A percentile compares a stretch with the other conserved stretches of the same genome.
These are phyloP conservation scores for Thaumetopoea pityocampa DNA, from an alignment of 1,140 invertebrate species.

Conservation along the genomic window DNA sequence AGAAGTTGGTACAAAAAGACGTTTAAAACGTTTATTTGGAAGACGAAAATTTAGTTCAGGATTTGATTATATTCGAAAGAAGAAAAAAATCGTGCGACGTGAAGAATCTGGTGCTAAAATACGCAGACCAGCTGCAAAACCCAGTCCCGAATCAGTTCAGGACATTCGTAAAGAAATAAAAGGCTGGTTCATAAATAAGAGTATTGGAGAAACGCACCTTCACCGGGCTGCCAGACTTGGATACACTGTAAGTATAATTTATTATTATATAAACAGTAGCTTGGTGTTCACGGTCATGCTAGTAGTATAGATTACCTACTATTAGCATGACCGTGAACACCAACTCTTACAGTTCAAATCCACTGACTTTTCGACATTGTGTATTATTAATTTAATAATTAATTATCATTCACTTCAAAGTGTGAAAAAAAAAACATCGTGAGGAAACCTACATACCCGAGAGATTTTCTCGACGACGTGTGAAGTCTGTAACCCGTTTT, in stretches of 20 bases:
- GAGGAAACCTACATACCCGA: no score
- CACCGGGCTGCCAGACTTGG: conserved; percentile 93
- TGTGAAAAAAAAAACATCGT: no score
- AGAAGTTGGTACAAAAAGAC: conserved; percentile 50
- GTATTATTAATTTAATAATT: no score
- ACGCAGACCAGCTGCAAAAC: conserved; percentile 68
- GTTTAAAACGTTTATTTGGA: conserved; percentile 67
- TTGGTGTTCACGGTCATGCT: no score
- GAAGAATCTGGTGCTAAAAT: conserved; percentile 53
- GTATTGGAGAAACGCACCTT: conserved; percentile 92
- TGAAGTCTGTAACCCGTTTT: no score
- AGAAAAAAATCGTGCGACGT: conserved; percentile 80
- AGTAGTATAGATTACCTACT: no score
- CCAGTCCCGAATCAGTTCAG: conserved; percentile 81
- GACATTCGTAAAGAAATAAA: conserved; percentile 92
- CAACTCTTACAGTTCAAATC: no score
- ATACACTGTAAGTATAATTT: conserved; percentile 82
- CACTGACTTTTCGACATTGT: no score
- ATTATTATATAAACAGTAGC: no score
- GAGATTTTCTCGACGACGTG: no score
- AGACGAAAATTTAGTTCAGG: conserved; percentile 77
- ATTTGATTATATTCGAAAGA: conserved; percentile 92
- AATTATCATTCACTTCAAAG: no score
- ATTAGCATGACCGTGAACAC: no score
- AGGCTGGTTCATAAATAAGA: conserved; percentile 94